Conservation (phyloP, 2,888 invertebrate species). For the Rugalucina vietnamica region DNA sequence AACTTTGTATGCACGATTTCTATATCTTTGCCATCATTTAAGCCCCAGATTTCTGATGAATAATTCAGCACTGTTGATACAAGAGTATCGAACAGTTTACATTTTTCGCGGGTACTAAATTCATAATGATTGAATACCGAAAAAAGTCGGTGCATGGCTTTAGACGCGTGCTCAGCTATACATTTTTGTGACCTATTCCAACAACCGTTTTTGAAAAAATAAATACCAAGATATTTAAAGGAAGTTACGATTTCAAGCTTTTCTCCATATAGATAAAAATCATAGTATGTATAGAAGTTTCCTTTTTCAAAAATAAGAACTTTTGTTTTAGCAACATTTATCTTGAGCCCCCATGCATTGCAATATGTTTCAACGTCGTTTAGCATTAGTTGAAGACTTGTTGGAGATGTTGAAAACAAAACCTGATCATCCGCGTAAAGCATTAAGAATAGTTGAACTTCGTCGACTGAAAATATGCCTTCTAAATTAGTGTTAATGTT, state of each 20-base stretch:
- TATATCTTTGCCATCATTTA: no score
- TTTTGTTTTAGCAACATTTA: conserved; percentile 2
- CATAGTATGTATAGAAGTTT: neutral
- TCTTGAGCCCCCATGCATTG: conserved; percentile 1
- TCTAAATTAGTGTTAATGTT: conserved; percentile 12
- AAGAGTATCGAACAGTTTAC: conserved; percentile 10
- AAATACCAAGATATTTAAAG: conserved; percentile 27
- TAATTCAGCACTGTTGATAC: neutral
- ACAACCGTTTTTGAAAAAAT: conserved; percentile 29
- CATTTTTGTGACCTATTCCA: conserved; percentile 15
- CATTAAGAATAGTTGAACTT: conserved; percentile 1
- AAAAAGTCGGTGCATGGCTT: conserved; percentile 20
- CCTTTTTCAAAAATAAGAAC: conserved; percentile 15
- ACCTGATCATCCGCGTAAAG: conserved; percentile 23
- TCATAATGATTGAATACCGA: neutral
- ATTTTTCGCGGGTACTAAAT: neutral
- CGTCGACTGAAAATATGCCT: conserved; percentile 15
- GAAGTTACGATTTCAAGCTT: neutral
- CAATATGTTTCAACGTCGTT: conserved; percentile 16
- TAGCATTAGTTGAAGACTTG: conserved; percentile 5
- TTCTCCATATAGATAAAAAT: neutral
- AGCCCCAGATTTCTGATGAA: no score
- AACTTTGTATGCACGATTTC: neutral
- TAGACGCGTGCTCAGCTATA: conserved; percentile 14
- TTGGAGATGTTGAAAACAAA: conserved; percentile 2